A percentile compares a stretch with the other conserved stretches of the same genome.
These are phyloP conservation scores for Nymphalis c-album DNA, from an alignment of 2,888 invertebrate species.

Conservation along the genomic window DNA sequence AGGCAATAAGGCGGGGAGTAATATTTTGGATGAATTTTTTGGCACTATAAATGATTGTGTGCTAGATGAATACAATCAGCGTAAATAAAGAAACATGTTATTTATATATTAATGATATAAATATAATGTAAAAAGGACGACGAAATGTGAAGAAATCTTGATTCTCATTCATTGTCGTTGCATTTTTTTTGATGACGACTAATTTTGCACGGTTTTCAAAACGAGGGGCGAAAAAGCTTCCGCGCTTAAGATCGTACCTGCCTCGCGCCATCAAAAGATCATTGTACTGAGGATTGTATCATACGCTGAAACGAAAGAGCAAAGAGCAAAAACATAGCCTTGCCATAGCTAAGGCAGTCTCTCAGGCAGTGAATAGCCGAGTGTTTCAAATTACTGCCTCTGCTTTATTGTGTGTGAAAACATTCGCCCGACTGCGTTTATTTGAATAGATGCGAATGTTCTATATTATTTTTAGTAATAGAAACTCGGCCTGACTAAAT, in stretches of 20 bases:
- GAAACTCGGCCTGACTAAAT: not conserved
- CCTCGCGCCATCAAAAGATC: constrained; percentile 66
- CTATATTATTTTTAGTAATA: constrained; percentile 7
- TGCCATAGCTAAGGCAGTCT: constrained; percentile 52
- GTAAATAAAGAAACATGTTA: too few species aligned
- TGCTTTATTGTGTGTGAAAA: constrained; percentile 58
- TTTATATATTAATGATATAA: too few species aligned
- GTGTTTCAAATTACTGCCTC: constrained; percentile 61
- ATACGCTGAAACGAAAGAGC: constrained; percentile 56
- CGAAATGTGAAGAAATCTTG: constrained; percentile 26
- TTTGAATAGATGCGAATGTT: constrained; percentile 16
- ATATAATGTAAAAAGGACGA: constrained; percentile 1
- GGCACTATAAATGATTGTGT: too few species aligned
- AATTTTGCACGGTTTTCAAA: constrained; percentile 60
- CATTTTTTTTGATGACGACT: constrained; percentile 48
- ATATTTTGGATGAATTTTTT: too few species aligned
- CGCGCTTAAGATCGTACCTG: constrained; percentile 53
- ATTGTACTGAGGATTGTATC: constrained; percentile 65
- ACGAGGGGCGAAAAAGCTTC: constrained; percentile 50
- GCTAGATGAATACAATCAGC: too few species aligned
- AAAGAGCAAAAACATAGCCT: constrained; percentile 50
- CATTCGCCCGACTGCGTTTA: constrained; percentile 37
- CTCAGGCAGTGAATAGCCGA: constrained; percentile 54
- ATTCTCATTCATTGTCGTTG: constrained; percentile 17
- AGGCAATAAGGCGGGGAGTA: too few species aligned